These are phyloP conservation scores for Hirtodrosophila alboralis DNA, from an alignment of 2,888 invertebrate genomes.

Conservation along the genomic window DNA sequence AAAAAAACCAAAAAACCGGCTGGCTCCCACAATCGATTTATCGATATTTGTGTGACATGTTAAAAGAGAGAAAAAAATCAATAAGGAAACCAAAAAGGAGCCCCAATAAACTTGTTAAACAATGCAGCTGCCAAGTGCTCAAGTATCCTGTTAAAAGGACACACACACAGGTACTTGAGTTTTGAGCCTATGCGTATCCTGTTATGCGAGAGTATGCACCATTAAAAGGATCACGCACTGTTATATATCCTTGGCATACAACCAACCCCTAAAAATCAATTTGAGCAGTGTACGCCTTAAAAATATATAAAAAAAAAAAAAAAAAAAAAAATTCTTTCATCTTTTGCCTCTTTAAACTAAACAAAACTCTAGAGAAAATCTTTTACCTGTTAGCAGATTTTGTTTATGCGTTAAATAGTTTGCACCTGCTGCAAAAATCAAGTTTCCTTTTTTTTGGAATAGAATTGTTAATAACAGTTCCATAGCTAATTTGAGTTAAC, in stretches of 20 bases:
- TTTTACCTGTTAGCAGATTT: slow-evolving; percentile 20
- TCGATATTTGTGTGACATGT: too few species aligned
- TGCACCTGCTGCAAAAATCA: slow-evolving; percentile 32
- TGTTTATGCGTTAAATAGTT: slow-evolving; percentile 5
- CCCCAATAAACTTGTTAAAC: too few species aligned
- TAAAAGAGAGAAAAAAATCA: slow-evolving; percentile 65
- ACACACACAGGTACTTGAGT: slow-evolving; percentile 24
- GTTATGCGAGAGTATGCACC: background rate
- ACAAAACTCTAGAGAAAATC: slow-evolving; percentile 5
- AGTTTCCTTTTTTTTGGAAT: background rate
- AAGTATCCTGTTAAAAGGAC: slow-evolving; percentile 28
- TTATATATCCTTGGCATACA: too few species aligned
- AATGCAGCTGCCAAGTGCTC: slow-evolving; percentile 42
- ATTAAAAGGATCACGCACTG: slow-evolving; percentile 7
- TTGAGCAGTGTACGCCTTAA: slow-evolving; percentile 11
- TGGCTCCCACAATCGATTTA: slow-evolving; percentile 57
- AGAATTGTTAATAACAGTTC: slow-evolving; percentile 14
- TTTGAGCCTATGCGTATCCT: slow-evolving; percentile 8
- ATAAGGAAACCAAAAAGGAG: slow-evolving; percentile 32
- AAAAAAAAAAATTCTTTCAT: slow-evolving; percentile 11
- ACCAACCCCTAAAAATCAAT: slow-evolving; percentile 17
- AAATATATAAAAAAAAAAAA: too few species aligned
- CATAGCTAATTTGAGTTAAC: slow-evolving; percentile 20
- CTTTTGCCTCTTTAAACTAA: slow-evolving; percentile 10
- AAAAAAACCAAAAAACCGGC: slow-evolving; percentile 24